Base-by-base conservation (phyloP, 2,888 invertebrate genomes). In the Adelphocoris suturalis region DNA sequence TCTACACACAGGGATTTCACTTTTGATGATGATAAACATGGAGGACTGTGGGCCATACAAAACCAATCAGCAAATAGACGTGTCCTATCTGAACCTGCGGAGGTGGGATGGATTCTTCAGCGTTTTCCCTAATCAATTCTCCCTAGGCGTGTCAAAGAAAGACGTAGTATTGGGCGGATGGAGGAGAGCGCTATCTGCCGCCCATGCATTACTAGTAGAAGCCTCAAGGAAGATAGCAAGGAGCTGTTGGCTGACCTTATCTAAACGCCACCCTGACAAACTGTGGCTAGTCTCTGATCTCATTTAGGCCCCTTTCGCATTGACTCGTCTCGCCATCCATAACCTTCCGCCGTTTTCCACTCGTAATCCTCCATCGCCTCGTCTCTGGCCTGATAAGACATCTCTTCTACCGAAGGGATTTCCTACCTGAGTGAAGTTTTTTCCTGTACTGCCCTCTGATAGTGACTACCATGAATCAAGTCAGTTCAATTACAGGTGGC, bases 281-380 rank as follows among this genome's bases (percentile, higher is more conserved):
- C 57, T 85, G 85, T 85, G 85, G 85, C 85, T 57, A 85, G 57
- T 85, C 85, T 85, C 85, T 57, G 85, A 85, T 85, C 85, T 85
- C 85, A 85, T 85, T 85, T 61, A 52, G 57, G 61, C 28, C 19
- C 16, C 57, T 85, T 85, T 85, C 85, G 57, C 85, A 85, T 85
- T 85, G 85, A 85, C 85, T 85, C 52, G 85, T 85, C 85, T 47
- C 61, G 28, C 85, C 85, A 85, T 85, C 85, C 61, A 85, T 85
- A 85, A 61, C 85, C 61, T 85, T 85, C 61, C 85, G 1, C 47
- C 55, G 48, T 82, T 52, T 52, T 82, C 82, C 82, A 23, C 82
- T 37, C 82, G 55, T 52, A 82, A 47, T 76, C 76, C 76, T 76
- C 76, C 28, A 76, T 76, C 76, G 76, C 76, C 76, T 76, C 46